These are phyloP conservation scores for Gymnoscelis rufifasciata DNA, from an alignment of 2,888 invertebrate species.

Conservation along the genomic window DNA sequence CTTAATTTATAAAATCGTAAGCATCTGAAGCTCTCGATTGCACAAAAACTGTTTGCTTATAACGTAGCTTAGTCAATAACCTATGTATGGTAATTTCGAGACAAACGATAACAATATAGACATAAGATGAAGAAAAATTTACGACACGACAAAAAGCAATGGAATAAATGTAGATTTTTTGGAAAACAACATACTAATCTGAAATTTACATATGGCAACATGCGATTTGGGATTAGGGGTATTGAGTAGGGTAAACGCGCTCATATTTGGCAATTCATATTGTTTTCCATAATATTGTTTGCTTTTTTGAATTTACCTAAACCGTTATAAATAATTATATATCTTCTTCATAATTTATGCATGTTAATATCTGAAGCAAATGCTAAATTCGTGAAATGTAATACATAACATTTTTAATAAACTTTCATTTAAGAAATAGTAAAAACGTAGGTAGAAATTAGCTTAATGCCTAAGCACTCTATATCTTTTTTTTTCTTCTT, in stretches of 20 bases:
- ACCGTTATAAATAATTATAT: too few relatives aligned
- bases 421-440: too few relatives aligned
- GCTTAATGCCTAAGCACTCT: too few relatives aligned
- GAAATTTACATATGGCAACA: conserved; percentile 14
- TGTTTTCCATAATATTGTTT: not conserved
- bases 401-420: too few relatives aligned
- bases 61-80: too few relatives aligned
- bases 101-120: not conserved
- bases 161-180: not conserved
- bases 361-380: not conserved
- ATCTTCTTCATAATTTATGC: not conserved
- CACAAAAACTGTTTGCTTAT: too few relatives aligned
- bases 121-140: not conserved
- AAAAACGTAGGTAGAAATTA: too few relatives aligned
- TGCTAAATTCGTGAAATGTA: too few relatives aligned
- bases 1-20: too few relatives aligned
- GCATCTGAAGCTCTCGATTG: too few relatives aligned
- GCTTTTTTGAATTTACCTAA: too few relatives aligned
- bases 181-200: not conserved
- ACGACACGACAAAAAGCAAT: not conserved
- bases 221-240: conserved; percentile 9
- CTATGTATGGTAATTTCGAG: not conserved
- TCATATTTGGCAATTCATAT: conserved; percentile 8
- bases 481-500: too few relatives aligned
- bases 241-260: conserved; percentile 17